These are phyloP conservation scores for Enteromius unitaeniatus DNA, from an alignment of 2,797 vertebrate genomes.

Conservation along the genomic window DNA sequence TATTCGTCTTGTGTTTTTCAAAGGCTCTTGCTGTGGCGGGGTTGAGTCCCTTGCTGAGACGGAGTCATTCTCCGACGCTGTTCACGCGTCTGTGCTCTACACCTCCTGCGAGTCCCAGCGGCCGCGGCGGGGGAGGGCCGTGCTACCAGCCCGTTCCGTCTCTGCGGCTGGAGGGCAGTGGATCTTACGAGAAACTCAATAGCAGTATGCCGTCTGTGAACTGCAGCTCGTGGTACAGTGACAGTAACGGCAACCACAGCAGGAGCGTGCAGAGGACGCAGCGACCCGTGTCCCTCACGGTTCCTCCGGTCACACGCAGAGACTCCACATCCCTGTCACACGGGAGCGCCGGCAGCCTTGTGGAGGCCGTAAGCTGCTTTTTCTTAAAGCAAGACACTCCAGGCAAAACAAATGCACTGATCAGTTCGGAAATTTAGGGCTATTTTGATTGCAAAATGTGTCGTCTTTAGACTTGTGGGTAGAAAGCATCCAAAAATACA, in stretches of 20 bases:
- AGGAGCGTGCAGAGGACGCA: constrained; percentile 74
- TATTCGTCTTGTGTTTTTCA: constrained; percentile 30
- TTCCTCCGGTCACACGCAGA: constrained; percentile 81
- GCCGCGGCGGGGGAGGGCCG: constrained; percentile 70
- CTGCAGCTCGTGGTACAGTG: constrained; percentile 85
- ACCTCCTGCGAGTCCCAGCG: constrained; percentile 84
- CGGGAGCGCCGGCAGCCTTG: constrained; percentile 94
- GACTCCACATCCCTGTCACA: constrained; percentile 85
- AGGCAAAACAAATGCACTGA: background rate
- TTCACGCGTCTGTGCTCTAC: constrained; percentile 89
- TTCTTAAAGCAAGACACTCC: background rate
- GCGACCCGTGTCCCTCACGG: constrained; percentile 90
- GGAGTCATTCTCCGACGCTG: constrained; percentile 91
- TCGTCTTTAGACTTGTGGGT: background rate
- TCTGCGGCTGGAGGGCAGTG: constrained; percentile 83
- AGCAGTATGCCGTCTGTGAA: constrained; percentile 94
- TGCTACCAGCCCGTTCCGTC: constrained; percentile 84
- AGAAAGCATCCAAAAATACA: background rate
- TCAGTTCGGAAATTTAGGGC: background rate
- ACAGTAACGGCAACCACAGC: constrained; percentile 79
- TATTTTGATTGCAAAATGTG: background rate
- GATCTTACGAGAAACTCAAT: constrained; percentile 94
- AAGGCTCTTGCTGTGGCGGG: constrained; percentile 94
- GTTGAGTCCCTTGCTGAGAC: constrained; percentile 91
- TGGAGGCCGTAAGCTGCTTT: constrained; percentile 88